These are phyloP conservation scores for Acrobasis suavella DNA, from an alignment of 2,888 invertebrate species.

Conservation along the genomic window DNA sequence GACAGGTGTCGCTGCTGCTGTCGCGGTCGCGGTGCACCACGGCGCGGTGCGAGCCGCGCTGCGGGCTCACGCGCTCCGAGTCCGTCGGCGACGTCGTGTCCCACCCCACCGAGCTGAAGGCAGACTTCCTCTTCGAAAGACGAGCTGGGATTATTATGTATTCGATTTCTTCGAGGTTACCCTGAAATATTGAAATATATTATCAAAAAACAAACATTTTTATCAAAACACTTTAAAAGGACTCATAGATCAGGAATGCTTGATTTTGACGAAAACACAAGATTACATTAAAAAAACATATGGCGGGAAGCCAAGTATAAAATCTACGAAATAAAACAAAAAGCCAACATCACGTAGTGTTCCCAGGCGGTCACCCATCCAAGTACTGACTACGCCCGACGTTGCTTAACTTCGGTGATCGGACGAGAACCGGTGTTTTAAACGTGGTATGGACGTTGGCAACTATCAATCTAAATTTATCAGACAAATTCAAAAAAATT, in stretches of 20 bases:
- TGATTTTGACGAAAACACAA: too few species aligned
- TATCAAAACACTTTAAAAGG: too few species aligned
- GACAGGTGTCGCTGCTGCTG: slow-evolving; percentile 54
- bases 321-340: slow-evolving; percentile 35
- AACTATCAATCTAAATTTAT: background rate
- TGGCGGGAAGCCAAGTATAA: too few species aligned
- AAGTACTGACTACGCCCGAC: slow-evolving; percentile 77
- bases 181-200: slow-evolving; percentile 38
- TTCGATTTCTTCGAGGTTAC: slow-evolving; percentile 61
- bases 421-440: slow-evolving; percentile 77
- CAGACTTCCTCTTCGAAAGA: slow-evolving; percentile 51
- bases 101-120: slow-evolving; percentile 61
- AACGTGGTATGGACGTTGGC: slow-evolving; percentile 67
- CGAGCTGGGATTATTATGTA: slow-evolving; percentile 69
- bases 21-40: slow-evolving; percentile 52
- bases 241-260: too few species aligned
- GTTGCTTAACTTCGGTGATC: slow-evolving; percentile 79
- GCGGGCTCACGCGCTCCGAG: slow-evolving; percentile 61
- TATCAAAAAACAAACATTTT: too few species aligned
- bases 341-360: slow-evolving; percentile 69
- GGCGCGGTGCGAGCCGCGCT: slow-evolving; percentile 54
- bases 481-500: background rate
- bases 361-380: slow-evolving; percentile 78
- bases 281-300: too few species aligned
- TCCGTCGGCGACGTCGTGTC: slow-evolving; percentile 63